Base-by-base conservation (phyloP, 2,888 invertebrate genomes). In the Nemotelus pantherinus region DNA sequence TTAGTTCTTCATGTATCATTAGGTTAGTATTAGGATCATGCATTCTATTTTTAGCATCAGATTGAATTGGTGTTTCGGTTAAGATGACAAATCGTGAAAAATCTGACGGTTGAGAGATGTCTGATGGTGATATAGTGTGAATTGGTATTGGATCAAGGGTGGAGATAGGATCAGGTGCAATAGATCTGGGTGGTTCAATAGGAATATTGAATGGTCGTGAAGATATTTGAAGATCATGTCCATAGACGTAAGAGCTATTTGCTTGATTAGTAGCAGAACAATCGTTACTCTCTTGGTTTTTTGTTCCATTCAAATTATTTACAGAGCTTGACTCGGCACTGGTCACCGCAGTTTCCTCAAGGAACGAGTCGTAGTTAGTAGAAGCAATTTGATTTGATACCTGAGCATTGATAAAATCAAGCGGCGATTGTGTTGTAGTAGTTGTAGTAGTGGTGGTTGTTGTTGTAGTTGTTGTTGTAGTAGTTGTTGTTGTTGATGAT, bases 391-490 rank as follows among this genome's bases (percentile, higher is more conserved):
- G 68, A 76, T 47, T 57, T 80, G 80, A 79, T 82, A 82, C 82
- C 82, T 82, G 82, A 76, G 80, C 81, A 64, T 72, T 77, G 63
- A 78, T 76, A 55, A 78, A 64, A 68, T 81, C 81, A 53, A 78
- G 79, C 58, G 82, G 82, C 58, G 81, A 78, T 78, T 82, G 81
- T 10, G 83, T 82, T 60, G 82, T 81, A 43, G 81, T 82, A 10
- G 82, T 82, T 44, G 79, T 78, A 44, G 79, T 74, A 9, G 77
- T 71, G 57, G 79, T 80, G 25, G 82, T 82, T 67, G 82, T 82
- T 70, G 82, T 80, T n/a, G 81, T 81, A 2, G 81, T 80, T 6
- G 82, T 81, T 25, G 80, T 77, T 39, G 82, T 81, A 67, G 82
- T 80, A 25, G 80, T 80, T 50, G 82, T 80, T 64, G 82, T 81